A percentile compares a stretch with the other conserved stretches of the same genome.
These are phyloP conservation scores for Reinhardtius hippoglossoides DNA, from an alignment of 2,113 vertebrate genomes.

Conservation along the genomic window DNA sequence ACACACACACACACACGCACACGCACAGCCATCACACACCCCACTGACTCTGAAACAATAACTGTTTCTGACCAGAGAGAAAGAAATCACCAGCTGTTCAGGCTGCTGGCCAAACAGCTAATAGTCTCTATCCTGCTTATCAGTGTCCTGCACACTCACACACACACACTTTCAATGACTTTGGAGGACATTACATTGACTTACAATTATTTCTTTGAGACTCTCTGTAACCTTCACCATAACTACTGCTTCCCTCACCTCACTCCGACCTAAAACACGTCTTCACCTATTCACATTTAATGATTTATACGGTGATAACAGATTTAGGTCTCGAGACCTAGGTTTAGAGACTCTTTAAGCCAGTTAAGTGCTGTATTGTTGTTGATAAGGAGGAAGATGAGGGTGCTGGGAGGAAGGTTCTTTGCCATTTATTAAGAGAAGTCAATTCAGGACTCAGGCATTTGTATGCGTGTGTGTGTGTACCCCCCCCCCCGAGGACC, in stretches of 20 bases:
- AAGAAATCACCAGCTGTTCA: conserved; percentile 49
- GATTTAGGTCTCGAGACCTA: too few relatives aligned
- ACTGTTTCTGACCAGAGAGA: background rate
- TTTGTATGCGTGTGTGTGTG: conserved; percentile 29
- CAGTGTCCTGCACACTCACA: conserved; percentile 36
- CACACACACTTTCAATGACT: background rate
- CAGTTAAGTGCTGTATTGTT: conserved; percentile 55
- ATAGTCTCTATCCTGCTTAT: conserved; percentile 53
- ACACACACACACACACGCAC: background rate
- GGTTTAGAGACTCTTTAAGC: conserved; percentile 52
- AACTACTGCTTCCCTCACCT: background rate
- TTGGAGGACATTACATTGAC: background rate
- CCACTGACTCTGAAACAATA: background rate
- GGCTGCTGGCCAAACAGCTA: conserved; percentile 54
- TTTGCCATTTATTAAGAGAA: background rate
- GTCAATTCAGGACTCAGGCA: conserved; percentile 33
- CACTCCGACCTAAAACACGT: background rate
- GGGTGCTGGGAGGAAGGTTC: conserved; percentile 29
- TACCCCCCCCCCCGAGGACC: conserved; percentile 24
- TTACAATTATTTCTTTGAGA: background rate
- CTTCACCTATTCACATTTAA: background rate
- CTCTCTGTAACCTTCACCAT: background rate
- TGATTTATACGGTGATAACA: background rate
- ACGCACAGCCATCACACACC: background rate
- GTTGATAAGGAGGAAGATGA: conserved; percentile 52